A percentile compares a stretch with the other conserved stretches of the same genome.
phyloP scores from a whole-genome alignment of 2,797 vertebrate genomes.

The Oryzias dopingdopingensis region DNA sequence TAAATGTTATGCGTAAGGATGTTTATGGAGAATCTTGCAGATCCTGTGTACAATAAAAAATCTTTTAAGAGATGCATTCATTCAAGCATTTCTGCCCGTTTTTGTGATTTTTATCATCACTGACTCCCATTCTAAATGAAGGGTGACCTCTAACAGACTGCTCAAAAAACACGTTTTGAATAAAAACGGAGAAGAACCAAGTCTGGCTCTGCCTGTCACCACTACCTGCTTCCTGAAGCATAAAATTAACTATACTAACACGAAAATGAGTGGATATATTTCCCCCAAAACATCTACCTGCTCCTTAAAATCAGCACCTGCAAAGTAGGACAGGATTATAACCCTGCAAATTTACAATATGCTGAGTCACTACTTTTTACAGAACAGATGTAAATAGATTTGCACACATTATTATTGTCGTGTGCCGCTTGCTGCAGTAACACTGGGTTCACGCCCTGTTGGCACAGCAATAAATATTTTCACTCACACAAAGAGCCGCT shows the following conservation, averaged over 20 bases:
- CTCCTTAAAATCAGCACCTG: slow-evolving; percentile 19
- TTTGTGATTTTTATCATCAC: slow-evolving; percentile 11
- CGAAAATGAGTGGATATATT: background rate
- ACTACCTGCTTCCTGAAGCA: slow-evolving; percentile 1
- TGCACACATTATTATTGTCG: slow-evolving; percentile 33
- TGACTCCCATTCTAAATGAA: slow-evolving; percentile 7
- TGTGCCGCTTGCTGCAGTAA: slow-evolving; percentile 23
- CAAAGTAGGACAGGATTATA: background rate
- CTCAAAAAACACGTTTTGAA: slow-evolving; percentile 1
- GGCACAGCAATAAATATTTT: slow-evolving; percentile 47
- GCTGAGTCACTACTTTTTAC: slow-evolving; percentile 23
- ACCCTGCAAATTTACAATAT: slow-evolving; percentile 23
- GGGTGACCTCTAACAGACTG: slow-evolving; percentile 10
- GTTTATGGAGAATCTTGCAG: too few species aligned
- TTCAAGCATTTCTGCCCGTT: slow-evolving; percentile 21
- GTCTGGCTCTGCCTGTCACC: slow-evolving; percentile 1
- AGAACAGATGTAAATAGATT: slow-evolving; percentile 34
- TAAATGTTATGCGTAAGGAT: too few species aligned
- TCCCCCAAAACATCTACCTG: background rate
- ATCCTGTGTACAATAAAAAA: background rate
- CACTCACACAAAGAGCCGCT: slow-evolving; percentile 19
- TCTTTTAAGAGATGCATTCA: background rate
- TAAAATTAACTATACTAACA: slow-evolving; percentile 9
- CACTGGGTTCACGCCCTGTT: slow-evolving; percentile 44
- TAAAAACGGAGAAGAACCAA: background rate